Evolutionary conservation across 2,888 invertebrate species (phyloP), one percentile per base, ranked within the genome.

Genomic region (Eristalinus sepulchralis): DNA sequence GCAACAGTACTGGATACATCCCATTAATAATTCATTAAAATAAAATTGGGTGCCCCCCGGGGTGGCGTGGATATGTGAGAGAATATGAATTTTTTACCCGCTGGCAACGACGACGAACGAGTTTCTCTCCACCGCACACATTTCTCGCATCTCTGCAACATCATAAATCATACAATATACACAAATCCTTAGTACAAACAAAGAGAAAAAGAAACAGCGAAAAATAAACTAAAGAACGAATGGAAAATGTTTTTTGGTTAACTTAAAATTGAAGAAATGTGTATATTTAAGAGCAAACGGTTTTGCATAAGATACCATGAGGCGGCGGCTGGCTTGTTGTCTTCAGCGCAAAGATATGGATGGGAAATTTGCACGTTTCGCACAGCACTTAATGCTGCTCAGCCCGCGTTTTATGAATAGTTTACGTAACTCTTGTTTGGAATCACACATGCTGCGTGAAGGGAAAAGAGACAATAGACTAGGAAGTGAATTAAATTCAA

Each of bases 21-120:
- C 39, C 70, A 84, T 84, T 71, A 76, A 85, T 85, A 77, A 77
- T 81, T 63, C 72, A 81, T 77, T 77, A 63, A 68, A 81, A 76
- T 59, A 31, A 84, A 77, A 77, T 77, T 77, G 71, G 67, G 39
- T 81, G 67, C 84, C 81, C 71, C 84, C 76, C 71, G 57, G 71
- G 67, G 20, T 66, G 70, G 33, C 10, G 70, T 60, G 59, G 22
- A 9, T 17, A 47, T 47, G 47, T 47, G 47, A 17, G 47, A 47
- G 47, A 47, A 47, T 47, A 47, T 47, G 47, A 47, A 47, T 47
- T 47, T 47, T 47, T 47, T 17, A 47, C 47, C 47, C 24, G 47
- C 10, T 27, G 77, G 31, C 33, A n/a, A 13, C 11, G 31, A 20
- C 71, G 55, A 33, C 55, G 62, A 47, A 64, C 20, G 33, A 36